Evolutionary conservation across 2,113 vertebrate species (phyloP).

Genomic region (Nannospalax galili): DNA sequence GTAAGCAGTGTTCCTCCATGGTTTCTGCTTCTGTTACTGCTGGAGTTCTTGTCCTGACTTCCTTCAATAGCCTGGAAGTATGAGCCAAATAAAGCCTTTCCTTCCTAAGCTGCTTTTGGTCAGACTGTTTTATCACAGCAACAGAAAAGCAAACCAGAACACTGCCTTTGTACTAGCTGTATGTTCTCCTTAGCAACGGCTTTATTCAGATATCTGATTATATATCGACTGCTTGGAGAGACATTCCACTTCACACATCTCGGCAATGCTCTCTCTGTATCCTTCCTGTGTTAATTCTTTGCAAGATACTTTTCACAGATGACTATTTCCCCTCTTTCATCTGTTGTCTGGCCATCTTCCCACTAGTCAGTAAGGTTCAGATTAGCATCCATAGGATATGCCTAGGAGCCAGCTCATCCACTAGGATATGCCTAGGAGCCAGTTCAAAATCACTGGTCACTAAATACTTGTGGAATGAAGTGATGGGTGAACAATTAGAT

Average conservation of each 20-base stretch:
- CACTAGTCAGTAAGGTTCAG: neutral
- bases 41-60: neutral
- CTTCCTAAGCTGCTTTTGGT: neutral
- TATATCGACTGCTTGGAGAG: neutral
- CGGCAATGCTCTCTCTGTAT: neutral
- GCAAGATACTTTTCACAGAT: neutral
- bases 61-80: too few species aligned
- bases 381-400: fast-evolving
- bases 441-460: neutral
- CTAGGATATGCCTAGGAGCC: neutral
- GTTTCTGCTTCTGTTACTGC: neutral
- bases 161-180: neutral
- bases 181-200: neutral
- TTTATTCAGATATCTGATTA: neutral
- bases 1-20: too few species aligned
- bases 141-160: neutral
- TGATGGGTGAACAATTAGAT: neutral
- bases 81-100: neutral
- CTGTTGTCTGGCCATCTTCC: neutral
- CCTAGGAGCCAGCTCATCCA: neutral
- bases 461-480: neutral
- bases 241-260: neutral
- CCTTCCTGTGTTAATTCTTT: neutral
- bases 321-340: too few species aligned
- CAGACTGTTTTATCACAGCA: neutral